Evolutionary conservation across 2,797 vertebrate species (phyloP), one percentile per base, ranked within the genome.

Genomic region (Anableps anableps): DNA sequence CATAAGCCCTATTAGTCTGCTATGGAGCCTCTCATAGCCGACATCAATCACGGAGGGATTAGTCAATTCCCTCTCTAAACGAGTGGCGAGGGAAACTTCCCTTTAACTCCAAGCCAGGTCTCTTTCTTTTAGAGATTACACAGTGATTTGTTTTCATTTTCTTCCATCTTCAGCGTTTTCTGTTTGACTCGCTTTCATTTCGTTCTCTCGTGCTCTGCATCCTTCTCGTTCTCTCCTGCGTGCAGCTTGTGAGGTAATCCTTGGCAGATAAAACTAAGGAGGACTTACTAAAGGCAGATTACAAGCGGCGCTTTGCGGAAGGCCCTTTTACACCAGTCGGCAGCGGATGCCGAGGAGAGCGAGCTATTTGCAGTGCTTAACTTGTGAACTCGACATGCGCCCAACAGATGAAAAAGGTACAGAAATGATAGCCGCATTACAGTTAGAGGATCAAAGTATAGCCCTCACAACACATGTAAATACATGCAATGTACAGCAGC

Each of bases 211-310:
- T 89, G 90, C 91, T 92, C 90, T 72, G 87, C 82, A 83, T 92
- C 91, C 91, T 91, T 87, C 83, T 89, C 91, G 87, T 91, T 92
- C 91, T 87, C 93, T 94, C 92, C 92, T 91, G 92, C 93, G 94
- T 85, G 88, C 91, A 91, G 93, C 92, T 94, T 93, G 94, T 93
- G 94, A 94, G 93, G 94, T 95, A 96, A 96, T 96, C 95, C 94
- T 92, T 93, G 94, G 93, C 94, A 94, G 95, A 95, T 95, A 95
- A 95, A 95, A 96, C 94, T 95, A 95, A 96, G 92, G 95, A 96
- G 94, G 94, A 95, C 89, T 96, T 96, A 96, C 94, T 92, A 92
- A 94, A 95, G 94, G 91, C 94, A 96, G 95, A 96, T 96, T 96
- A 96, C 94, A 92, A 94, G 94, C 83, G 81, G 92, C 88, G 93